Evolutionary conservation across 2,797 vertebrate genomes (phyloP).

Genomic region (Coracias cyanogaster): DNA sequence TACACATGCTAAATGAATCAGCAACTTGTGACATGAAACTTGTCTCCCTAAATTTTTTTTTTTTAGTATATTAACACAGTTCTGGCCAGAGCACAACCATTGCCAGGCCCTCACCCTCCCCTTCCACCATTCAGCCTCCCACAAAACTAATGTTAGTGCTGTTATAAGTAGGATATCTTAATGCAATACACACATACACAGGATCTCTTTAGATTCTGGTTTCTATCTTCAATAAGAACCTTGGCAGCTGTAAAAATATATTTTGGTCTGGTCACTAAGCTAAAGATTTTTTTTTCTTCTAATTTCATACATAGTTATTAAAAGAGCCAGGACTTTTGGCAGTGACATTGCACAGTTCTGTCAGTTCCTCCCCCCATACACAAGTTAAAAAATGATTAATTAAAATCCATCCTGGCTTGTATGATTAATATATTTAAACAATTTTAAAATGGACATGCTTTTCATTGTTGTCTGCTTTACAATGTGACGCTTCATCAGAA

Average conservation of each 20-base stretch:
- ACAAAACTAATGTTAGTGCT: slow-evolving; percentile 5
- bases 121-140: neutral
- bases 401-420: neutral
- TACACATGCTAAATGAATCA: rapidly evolving
- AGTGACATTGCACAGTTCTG: slow-evolving; percentile 46
- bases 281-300: slow-evolving; percentile 20
- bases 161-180: slow-evolving; percentile 8
- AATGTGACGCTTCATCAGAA: slow-evolving; percentile 16
- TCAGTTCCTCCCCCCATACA: neutral
- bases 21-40: neutral
- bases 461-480: slow-evolving; percentile 46
- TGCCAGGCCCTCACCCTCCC: neutral
- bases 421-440: slow-evolving; percentile 56
- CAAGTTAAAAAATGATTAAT: slow-evolving; percentile 51
- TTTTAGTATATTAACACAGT: neutral
- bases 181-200: neutral
- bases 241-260: slow-evolving; percentile 66
- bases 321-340: slow-evolving; percentile 38
- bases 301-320: slow-evolving; percentile 46
- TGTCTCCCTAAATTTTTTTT: neutral
- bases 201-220: slow-evolving; percentile 52
- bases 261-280: slow-evolving; percentile 35
- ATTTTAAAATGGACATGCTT: slow-evolving; percentile 40
- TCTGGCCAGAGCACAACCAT: neutral
- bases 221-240: slow-evolving; percentile 57